Conservation (phyloP, 2,797 vertebrate genomes). For the Sus cebifrons region DNA sequence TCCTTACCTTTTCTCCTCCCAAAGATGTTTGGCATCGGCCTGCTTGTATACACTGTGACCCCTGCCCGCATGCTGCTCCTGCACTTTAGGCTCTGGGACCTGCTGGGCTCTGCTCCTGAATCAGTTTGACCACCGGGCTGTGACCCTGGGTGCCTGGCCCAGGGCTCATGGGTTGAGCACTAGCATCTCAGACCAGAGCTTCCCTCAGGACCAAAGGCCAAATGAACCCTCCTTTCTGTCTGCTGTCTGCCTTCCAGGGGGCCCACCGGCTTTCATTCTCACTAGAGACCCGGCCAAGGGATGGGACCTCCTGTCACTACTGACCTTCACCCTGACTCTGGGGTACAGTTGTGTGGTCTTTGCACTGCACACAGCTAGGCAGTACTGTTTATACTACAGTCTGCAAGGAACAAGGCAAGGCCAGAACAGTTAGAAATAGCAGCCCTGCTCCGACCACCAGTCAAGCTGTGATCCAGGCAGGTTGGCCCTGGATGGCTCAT, state of each 20-base stretch:
- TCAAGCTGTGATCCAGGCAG: no score
- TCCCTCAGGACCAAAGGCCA: background rate
- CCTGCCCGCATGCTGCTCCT: no score
- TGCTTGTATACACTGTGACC: accelerated
- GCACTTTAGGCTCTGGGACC: background rate
- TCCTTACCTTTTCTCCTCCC: no score
- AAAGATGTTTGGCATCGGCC: accelerated
- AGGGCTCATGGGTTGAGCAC: accelerated
- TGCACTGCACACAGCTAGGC: background rate
- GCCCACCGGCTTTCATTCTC: background rate
- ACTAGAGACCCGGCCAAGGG: accelerated
- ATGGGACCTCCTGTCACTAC: background rate
- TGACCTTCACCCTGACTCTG: background rate
- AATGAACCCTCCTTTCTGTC: accelerated
- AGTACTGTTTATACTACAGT: accelerated
- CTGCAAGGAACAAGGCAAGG: background rate
- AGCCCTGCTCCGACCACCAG: accelerated
- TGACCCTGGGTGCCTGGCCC: accelerated
- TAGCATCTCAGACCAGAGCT: no score
- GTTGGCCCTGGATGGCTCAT: background rate
- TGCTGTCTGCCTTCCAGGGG: no score
- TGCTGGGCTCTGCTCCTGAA: background rate
- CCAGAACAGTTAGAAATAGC: accelerated
- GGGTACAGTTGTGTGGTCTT: background rate
- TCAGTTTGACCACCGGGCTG: accelerated